Evolutionary conservation across 2,888 invertebrate genomes (phyloP), one percentile per base, ranked within the genome.

Genomic region (Spodoptera picta): DNA sequence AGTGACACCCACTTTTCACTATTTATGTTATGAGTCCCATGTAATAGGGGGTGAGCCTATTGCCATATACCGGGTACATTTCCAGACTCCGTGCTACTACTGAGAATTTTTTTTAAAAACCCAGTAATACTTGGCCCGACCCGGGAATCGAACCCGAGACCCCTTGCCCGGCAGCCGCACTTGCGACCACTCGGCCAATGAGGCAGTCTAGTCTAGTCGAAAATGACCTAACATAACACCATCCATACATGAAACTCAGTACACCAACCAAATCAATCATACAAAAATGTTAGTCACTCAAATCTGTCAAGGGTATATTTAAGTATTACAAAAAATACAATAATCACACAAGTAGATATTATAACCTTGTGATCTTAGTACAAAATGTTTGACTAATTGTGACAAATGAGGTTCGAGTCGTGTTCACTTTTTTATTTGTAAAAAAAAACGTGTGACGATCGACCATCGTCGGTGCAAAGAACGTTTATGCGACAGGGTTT

Each of bases 331-430:
- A 73, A 69, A 36, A 24, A 12, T 57, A 60, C 62, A 51, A 60
- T 62, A 66, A 77, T 69, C 53, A 63, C 36, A 36, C 6, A 36
- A 36, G 36, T 36, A n/a, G n/a, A n/a, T n/a, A 36, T 27, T 31
- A 47, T 65, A 68, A 77, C 80, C 77, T 68, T 79, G 67, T 65
- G 70, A 64, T 68, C 63, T n/a, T 57, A 36, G 36, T 9, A 47
- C 59, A 65, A 75, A 77, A 73, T 61, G 61, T 59, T 58, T 60
- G 41, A 47, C 75, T 77, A 78, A 80, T 78, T 72, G 67, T 69
- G 79, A 80, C 75, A 80, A 75, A 80, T 63, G 75, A 75, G 65
- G 43, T 70, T 63, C 54, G 65, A 55, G 63, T 65, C 47, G 58
- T 67, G 60, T 64, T 66, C 69, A 79, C 7, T 36, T 63, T 77